Conservation (phyloP, 2,113 vertebrate genomes). For the Lepidothrix coronata region DNA sequence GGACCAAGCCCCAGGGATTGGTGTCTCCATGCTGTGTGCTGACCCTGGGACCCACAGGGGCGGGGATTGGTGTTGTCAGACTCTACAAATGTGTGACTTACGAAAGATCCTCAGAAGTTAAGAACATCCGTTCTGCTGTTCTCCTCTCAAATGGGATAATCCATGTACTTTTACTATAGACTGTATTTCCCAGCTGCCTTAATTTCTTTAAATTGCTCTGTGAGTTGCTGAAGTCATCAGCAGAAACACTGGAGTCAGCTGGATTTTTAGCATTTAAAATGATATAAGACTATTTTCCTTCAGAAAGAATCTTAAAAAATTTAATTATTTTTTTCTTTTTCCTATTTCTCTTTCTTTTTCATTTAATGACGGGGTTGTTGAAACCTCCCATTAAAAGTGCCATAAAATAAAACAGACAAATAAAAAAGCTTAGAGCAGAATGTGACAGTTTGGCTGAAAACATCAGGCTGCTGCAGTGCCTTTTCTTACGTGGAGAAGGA, state of each 20-base stretch:
- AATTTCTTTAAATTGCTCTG: conserved; percentile 47
- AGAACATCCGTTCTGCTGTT: neutral
- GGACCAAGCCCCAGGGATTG: neutral
- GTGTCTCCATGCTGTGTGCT: neutral
- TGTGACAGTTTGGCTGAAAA: neutral
- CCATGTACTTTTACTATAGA: conserved; percentile 18
- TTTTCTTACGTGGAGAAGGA: neutral
- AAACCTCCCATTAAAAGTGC: conserved; percentile 40
- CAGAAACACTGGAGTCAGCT: conserved; percentile 60
- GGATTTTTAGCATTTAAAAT: conserved; percentile 47
- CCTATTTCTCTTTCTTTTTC: neutral
- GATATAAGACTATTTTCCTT: conserved; percentile 41
- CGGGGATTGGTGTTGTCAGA: neutral
- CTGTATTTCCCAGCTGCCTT: conserved; percentile 45
- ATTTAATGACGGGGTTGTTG: conserved; percentile 1
- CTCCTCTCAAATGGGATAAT: neutral
- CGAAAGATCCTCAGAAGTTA: neutral
- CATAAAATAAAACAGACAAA: conserved; percentile 35
- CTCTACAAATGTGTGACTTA: neutral
- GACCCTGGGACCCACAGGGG: neutral
- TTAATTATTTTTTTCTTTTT: conserved; percentile 53
- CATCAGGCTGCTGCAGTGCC: neutral
- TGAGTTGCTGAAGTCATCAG: conserved; percentile 67
- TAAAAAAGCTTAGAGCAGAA: neutral
- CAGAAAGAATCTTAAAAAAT: conserved; percentile 39